These are phyloP conservation scores for Chirona hameri DNA, from an alignment of 2,888 invertebrate species.

Conservation along the genomic window DNA sequence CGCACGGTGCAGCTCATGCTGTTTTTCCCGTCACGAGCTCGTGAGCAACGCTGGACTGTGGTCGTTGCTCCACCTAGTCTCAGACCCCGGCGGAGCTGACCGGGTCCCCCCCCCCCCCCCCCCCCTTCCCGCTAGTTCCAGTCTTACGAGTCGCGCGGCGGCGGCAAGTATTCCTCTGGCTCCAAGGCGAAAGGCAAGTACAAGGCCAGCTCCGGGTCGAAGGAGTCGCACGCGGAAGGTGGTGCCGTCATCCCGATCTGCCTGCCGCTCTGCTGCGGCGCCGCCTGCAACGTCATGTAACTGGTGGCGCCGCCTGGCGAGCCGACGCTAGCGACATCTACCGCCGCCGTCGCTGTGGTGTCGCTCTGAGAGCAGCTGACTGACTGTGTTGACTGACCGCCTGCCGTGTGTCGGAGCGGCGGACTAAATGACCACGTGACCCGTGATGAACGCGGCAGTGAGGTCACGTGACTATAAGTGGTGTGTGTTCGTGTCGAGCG, in stretches of 20 bases:
- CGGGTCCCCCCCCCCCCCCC: background rate
- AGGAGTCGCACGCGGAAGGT: slow-evolving; percentile 39
- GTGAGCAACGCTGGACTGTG: too few relatives aligned
- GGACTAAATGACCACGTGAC: background rate
- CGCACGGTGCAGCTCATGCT: too few relatives aligned
- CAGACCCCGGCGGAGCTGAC: too few relatives aligned
- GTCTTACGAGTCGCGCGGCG: slow-evolving; percentile 22
- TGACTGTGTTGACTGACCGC: background rate
- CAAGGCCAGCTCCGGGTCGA: slow-evolving; percentile 28
- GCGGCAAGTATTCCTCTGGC: slow-evolving; percentile 34
- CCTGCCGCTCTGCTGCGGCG: slow-evolving; percentile 41
- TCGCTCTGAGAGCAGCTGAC: background rate
- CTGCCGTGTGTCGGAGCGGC: background rate
- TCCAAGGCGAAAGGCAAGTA: slow-evolving; percentile 38
- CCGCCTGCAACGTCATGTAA: slow-evolving; percentile 41
- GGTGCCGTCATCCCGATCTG: slow-evolving; percentile 41
- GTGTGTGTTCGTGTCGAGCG: background rate
- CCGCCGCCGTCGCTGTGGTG: background rate
- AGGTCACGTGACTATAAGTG: background rate
- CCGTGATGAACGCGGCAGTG: background rate
- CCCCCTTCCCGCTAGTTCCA: background rate
- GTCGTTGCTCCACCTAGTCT: too few relatives aligned
- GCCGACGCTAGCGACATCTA: background rate
- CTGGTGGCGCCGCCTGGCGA: background rate
- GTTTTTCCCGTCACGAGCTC: too few relatives aligned